Conservation (phyloP, 2,797 vertebrate species). For the Hirundo rustica region DNA sequence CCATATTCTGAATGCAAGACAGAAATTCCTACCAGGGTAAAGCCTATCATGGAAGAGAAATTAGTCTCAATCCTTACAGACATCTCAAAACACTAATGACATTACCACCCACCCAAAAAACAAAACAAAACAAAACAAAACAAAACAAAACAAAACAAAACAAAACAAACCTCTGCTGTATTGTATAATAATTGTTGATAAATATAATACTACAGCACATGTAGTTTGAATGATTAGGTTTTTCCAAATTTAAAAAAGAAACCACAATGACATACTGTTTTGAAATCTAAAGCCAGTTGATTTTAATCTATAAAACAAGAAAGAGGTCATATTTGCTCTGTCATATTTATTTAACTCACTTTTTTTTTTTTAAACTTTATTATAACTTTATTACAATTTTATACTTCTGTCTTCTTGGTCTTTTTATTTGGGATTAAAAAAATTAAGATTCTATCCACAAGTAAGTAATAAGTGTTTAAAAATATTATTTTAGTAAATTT, state of each 20-base stretch:
- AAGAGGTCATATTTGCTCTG: background rate
- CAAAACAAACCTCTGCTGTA: background rate
- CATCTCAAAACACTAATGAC: background rate
- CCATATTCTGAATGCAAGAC: background rate
- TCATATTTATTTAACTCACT: background rate
- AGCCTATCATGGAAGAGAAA: background rate
- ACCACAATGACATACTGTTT: background rate
- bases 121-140: background rate
- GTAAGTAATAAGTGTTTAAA: background rate
- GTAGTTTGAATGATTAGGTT: rapidly evolving
- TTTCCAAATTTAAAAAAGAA: background rate
- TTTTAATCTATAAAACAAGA: background rate
- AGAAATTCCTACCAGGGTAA: background rate
- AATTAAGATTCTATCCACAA: background rate
- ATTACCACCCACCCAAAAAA: background rate
- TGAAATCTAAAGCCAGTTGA: background rate
- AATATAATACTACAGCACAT: rapidly evolving
- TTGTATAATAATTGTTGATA: background rate
- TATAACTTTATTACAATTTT: background rate
- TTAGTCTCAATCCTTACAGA: background rate
- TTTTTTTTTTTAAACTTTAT: background rate
- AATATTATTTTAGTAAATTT: background rate
- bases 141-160: no score
- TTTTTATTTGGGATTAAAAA: background rate
- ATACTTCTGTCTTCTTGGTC: background rate